Conservation (phyloP, 2,888 invertebrate genomes). For the Andrena bucephala region DNA sequence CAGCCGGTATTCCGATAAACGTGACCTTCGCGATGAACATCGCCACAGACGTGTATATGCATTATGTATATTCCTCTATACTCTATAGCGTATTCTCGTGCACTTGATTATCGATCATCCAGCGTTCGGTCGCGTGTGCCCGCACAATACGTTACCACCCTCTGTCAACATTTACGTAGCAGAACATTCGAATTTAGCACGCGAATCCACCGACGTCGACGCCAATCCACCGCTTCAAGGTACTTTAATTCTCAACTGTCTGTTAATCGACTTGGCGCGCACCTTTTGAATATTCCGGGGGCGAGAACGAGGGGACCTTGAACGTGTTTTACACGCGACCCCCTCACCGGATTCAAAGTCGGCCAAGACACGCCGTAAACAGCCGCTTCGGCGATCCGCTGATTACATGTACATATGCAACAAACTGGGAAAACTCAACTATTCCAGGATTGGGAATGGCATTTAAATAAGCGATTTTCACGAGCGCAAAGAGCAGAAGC, state of each 20-base stretch:
- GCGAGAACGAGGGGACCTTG: not conserved
- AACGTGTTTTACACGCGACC: constrained; percentile 1
- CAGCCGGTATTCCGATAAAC: constrained; percentile 41
- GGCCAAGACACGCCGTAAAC: not conserved
- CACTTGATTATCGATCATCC: constrained; percentile 61
- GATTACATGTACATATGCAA: not conserved
- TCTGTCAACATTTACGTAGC: constrained; percentile 61
- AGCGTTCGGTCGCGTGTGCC: constrained; percentile 43
- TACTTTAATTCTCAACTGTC: constrained; percentile 37
- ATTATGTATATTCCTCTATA: constrained; percentile 50
- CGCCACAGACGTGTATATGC: constrained; percentile 31
- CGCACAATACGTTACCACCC: constrained; percentile 49
- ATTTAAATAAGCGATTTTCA: constrained; percentile 18
- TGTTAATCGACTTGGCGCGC: constrained; percentile 38
- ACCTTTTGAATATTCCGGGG: constrained; percentile 1
- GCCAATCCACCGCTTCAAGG: constrained; percentile 20
- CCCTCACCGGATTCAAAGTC: not conserved
- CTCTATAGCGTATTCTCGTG: constrained; percentile 44
- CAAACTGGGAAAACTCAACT: not conserved
- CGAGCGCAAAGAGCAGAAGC: not conserved
- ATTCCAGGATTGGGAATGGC: not conserved
- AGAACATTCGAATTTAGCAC: constrained; percentile 56
- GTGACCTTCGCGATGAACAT: constrained; percentile 54
- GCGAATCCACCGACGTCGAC: constrained; percentile 44
- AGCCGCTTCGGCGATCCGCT: not conserved